Conservation (phyloP, 2,797 vertebrate species). For the Leptodactylus fallax region DNA sequence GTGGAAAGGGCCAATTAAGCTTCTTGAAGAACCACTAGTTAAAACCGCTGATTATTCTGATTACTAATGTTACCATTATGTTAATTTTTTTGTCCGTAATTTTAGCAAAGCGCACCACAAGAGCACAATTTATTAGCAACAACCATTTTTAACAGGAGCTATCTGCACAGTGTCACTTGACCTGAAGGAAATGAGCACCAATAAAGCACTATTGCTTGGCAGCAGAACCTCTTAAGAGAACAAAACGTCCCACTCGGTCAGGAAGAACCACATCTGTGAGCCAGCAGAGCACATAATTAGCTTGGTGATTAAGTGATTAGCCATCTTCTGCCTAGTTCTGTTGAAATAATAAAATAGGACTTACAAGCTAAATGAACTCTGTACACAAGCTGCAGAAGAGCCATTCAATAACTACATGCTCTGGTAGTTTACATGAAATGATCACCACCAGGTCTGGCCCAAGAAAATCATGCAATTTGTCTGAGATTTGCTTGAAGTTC, state of each 20-base stretch:
- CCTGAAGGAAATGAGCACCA: constrained; percentile 49
- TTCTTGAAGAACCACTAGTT: neutral
- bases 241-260: constrained; percentile 52
- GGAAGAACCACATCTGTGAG: constrained; percentile 58
- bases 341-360: constrained; percentile 58
- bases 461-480: constrained; percentile 12
- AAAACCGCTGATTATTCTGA: neutral
- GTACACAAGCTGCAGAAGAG: constrained; percentile 33
- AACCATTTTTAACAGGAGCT: constrained; percentile 23
- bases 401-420: constrained; percentile 29
- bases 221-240: constrained; percentile 61
- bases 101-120: constrained; percentile 24
- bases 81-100: constrained; percentile 11
- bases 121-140: constrained; percentile 42
- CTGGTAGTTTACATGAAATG: constrained; percentile 52
- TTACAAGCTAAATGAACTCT: constrained; percentile 53
- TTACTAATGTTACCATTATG: constrained; percentile 18
- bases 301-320: constrained; percentile 63
- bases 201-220: constrained; percentile 63
- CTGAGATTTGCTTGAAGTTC: neutral
- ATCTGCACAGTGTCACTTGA: constrained; percentile 34
- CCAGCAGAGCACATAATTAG: constrained; percentile 63
- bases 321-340: constrained; percentile 57
- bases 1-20: neutral
- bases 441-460: neutral